Base-by-base conservation (phyloP, 2,888 invertebrate species). In the Romanomermis culicivorax region DNA sequence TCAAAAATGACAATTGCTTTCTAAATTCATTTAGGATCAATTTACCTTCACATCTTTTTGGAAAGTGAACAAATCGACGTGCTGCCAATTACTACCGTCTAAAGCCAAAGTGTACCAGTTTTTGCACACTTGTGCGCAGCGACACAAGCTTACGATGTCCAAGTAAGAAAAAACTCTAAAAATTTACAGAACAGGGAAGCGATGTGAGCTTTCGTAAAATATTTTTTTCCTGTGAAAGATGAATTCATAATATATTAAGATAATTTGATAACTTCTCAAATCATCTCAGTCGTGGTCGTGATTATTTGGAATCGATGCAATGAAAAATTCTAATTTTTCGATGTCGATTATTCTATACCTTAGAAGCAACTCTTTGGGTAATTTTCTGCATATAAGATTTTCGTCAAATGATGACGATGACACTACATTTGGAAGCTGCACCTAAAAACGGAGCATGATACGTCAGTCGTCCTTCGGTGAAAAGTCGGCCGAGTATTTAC, bases 61-160 rank as follows among this genome's bases (percentile, higher is more conserved):
- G 72, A 97, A 99, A 70, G 89, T 83, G 74, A 99, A 99, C 52
- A 99, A 76, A 73, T 99, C 91, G 69, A 99, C 93, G 71, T 86
- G 78, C 73, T 97, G 95, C 97, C 97, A 99, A 72, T 97, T 97
- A 65, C 91, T 93, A 55, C 97, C 97, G 72, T 99, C 97, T 63
- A 97, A 76, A 20, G 97, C 97, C 63, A 97, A 75, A 55, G 89
- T 79, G 73, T 97, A 95, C 97, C 97, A 99, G 71, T 82, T 77
- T 74, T 85, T 60, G 54, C 65, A 64, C 7, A 62, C 58, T 58
- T 69, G 68, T 3, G 68, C 68, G 27, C 64, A 64, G 20, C 66
- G 78, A 70, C 95, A 95, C 62, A 95, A 75, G 17, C 91, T 85
- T 30, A 91, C 84, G 51, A 93, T 88, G 71, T 95, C 93, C 69